phyloP scores from a whole-genome alignment of 2,888 invertebrate species.

The Imbricaverruca yamaguchii region DNA sequence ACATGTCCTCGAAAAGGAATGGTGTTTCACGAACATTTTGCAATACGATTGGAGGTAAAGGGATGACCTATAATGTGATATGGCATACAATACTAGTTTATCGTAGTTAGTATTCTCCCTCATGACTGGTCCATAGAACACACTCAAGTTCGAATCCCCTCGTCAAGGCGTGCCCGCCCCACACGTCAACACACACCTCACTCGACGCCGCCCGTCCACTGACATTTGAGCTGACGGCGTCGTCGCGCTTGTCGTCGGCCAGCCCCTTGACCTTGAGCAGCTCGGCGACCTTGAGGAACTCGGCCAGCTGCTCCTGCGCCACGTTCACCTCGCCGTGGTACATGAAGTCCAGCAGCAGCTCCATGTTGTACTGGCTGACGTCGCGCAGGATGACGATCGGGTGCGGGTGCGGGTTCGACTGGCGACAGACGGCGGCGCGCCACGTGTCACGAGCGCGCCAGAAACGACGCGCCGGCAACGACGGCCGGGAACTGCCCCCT shows the following conservation, averaged over 20 bases:
- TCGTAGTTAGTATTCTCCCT: too few species aligned
- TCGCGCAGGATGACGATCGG: slow-evolving; percentile 86
- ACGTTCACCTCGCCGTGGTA: slow-evolving; percentile 81
- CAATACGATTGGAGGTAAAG: too few species aligned
- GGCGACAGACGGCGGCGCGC: neutral
- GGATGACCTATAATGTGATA: too few species aligned
- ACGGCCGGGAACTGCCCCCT: too few species aligned
- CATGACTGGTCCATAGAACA: too few species aligned
- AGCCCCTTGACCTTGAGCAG: slow-evolving; percentile 80
- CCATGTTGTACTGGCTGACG: slow-evolving; percentile 82
- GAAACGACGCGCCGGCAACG: too few species aligned
- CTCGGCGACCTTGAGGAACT: slow-evolving; percentile 79
- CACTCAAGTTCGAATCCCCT: too few species aligned
- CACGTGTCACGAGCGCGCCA: too few species aligned
- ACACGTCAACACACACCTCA: neutral
- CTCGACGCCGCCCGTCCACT: neutral
- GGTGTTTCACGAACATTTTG: too few species aligned
- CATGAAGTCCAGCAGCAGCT: slow-evolving; percentile 82
- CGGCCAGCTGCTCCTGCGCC: slow-evolving; percentile 78
- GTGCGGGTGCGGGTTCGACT: slow-evolving; percentile 72
- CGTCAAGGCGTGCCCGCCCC: too few species aligned
- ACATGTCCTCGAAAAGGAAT: too few species aligned
- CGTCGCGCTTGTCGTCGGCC: slow-evolving; percentile 43
- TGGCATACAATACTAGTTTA: too few species aligned
- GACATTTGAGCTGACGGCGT: neutral